These are phyloP conservation scores for Macheiramphus alcinus DNA, from an alignment of 2,113 vertebrate species.

Conservation along the genomic window DNA sequence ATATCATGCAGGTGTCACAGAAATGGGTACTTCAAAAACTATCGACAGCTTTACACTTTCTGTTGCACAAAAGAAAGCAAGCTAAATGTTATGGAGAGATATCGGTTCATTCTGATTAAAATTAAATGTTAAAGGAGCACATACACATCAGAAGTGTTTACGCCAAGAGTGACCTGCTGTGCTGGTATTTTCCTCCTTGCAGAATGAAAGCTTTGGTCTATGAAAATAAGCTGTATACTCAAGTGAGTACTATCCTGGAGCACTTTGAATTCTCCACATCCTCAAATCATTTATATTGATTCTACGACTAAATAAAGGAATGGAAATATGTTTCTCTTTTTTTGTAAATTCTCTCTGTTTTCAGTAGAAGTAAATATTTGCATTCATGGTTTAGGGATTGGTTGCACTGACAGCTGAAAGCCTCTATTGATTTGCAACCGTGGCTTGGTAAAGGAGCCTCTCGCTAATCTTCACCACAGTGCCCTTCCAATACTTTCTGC, in stretches of 20 bases:
- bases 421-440: neutral
- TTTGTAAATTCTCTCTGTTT: slow-evolving; percentile 34
- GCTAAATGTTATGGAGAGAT: slow-evolving; percentile 9
- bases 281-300: slow-evolving; percentile 50
- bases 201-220: neutral
- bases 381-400: neutral
- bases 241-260: neutral
- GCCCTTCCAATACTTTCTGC: neutral
- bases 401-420: slow-evolving; percentile 44
- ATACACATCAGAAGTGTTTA: neutral
- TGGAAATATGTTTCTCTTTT: slow-evolving; percentile 24
- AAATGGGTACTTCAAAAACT: slow-evolving; percentile 44
- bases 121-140: slow-evolving; percentile 5
- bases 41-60: neutral
- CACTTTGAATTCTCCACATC: slow-evolving; percentile 10
- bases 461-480: neutral
- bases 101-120: neutral
- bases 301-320: slow-evolving; percentile 45
- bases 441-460: slow-evolving; percentile 12
- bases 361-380: slow-evolving; percentile 48
- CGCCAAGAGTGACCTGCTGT: neutral
- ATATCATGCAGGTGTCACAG: slow-evolving; percentile 37
- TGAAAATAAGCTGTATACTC: slow-evolving; percentile 28
- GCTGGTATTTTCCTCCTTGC: slow-evolving; percentile 1
- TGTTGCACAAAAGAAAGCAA: slow-evolving; percentile 9